Conservation (phyloP, 2,113 vertebrate genomes). For the Oncorhynchus nerka region DNA sequence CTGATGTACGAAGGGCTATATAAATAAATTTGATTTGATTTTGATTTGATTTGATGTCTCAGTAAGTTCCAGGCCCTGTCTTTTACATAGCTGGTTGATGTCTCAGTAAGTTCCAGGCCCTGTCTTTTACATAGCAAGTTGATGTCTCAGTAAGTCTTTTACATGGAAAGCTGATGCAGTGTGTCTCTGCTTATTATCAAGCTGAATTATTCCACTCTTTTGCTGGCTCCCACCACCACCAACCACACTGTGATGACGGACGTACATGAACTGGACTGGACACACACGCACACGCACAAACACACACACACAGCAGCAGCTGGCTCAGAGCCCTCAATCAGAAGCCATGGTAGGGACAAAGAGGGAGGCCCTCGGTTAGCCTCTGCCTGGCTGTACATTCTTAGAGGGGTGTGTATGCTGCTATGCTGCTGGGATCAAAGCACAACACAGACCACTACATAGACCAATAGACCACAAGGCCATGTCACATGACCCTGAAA, state of each 20-base stretch:
- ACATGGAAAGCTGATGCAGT: constrained; percentile 42
- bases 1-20: too few species aligned
- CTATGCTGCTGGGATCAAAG: constrained; percentile 55
- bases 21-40: too few species aligned
- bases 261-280: background rate
- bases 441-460: constrained; percentile 20
- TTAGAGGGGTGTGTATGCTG: constrained; percentile 60
- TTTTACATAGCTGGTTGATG: constrained; percentile 37
- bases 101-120: background rate
- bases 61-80: constrained; percentile 14
- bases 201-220: constrained; percentile 18
- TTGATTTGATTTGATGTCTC: too few species aligned
- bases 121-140: constrained; percentile 26
- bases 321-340: constrained; percentile 42
- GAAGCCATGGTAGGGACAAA: constrained; percentile 19
- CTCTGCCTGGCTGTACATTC: constrained; percentile 56
- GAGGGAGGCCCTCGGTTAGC: constrained; percentile 55
- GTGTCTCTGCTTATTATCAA: constrained; percentile 49
- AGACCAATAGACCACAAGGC: background rate
- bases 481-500: constrained; percentile 21
- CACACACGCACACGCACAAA: background rate
- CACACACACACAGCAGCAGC: constrained; percentile 40
- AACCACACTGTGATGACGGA: background rate
- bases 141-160: constrained; percentile 18
- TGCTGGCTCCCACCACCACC: background rate